phyloP scores from a whole-genome alignment of 2,113 vertebrate genomes.

The Dermatemys mawii region DNA sequence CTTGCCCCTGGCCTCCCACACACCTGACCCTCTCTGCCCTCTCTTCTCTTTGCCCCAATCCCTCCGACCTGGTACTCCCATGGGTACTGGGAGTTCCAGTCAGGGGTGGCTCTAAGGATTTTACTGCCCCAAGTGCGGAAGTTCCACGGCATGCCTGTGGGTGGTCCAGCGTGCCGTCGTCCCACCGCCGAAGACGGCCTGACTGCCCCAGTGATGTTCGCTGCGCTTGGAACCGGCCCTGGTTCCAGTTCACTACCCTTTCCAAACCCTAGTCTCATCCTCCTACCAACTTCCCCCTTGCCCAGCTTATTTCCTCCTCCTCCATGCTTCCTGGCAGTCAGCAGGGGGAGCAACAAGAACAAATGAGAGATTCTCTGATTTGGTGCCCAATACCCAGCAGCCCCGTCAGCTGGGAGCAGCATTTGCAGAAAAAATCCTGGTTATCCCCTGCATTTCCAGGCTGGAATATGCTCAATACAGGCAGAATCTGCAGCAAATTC shows the following conservation, averaged over 20 bases:
- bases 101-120: no score
- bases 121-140: no score
- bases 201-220: no score
- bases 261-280: not conserved
- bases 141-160: no score
- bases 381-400: not conserved
- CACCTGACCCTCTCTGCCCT: not conserved
- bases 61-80: not conserved
- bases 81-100: no score
- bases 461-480: accelerated
- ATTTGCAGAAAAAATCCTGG: not conserved
- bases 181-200: no score
- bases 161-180: no score
- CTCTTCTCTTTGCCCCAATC: not conserved
- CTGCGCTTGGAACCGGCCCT: no score
- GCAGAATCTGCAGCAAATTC: not conserved
- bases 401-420: accelerated
- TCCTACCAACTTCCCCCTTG: not conserved
- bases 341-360: not conserved
- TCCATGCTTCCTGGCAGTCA: not conserved
- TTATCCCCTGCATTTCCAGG: accelerated
- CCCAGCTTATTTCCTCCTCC: not conserved
- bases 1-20: not conserved
- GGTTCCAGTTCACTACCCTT: not conserved
- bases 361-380: not conserved